Conservation (phyloP, 2,113 vertebrate genomes). For the Acrocephalus arundinaceus region DNA sequence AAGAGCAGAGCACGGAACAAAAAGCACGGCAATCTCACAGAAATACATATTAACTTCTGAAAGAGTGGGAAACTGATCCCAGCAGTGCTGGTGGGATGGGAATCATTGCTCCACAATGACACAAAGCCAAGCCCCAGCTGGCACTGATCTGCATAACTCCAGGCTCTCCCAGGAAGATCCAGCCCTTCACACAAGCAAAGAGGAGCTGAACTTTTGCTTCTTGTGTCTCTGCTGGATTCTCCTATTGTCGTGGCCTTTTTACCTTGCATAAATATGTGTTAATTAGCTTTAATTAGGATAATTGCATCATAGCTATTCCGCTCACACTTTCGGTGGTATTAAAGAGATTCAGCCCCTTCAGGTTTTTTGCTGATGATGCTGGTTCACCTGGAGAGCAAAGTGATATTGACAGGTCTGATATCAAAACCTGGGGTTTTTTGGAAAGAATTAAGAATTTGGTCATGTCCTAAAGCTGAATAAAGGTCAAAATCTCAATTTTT, state of each 20-base stretch:
- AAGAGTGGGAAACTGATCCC: background rate
- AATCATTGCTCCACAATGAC: background rate
- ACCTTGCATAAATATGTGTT: slow-evolving; percentile 37
- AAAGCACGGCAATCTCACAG: background rate
- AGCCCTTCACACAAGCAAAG: background rate
- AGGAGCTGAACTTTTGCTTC: slow-evolving; percentile 30
- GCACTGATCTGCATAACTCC: background rate
- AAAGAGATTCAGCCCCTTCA: background rate
- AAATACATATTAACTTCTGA: background rate
- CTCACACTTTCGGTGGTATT: background rate
- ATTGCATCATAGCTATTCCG: slow-evolving; percentile 2
- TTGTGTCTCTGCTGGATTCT: slow-evolving; percentile 17
- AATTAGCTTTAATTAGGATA: slow-evolving; percentile 49
- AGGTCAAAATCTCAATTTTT: background rate
- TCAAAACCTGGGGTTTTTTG: background rate
- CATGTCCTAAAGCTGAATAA: background rate
- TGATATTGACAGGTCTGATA: background rate
- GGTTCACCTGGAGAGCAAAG: background rate
- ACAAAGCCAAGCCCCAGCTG: background rate
- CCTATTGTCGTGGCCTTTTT: slow-evolving; percentile 30
- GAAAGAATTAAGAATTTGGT: background rate
- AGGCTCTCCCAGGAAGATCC: background rate
- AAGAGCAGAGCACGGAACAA: background rate
- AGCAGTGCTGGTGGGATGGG: background rate
- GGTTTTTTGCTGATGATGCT: background rate